Evolutionary conservation across 2,113 vertebrate species (phyloP).

Genomic region (Apteryx owenii): DNA sequence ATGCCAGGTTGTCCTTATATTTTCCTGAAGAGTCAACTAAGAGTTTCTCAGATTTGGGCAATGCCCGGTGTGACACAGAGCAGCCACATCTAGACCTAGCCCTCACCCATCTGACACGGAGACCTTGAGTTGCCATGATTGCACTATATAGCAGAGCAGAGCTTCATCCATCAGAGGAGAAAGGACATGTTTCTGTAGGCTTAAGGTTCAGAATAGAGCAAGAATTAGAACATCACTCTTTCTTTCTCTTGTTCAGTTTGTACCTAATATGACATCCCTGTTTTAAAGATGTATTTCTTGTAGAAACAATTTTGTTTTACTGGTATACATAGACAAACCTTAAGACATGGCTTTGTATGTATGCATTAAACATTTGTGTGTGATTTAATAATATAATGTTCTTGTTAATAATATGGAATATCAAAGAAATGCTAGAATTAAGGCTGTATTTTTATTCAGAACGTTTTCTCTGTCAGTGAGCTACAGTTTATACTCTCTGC

Average conservation of each 20-base stretch:
- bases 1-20: neutral
- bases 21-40: neutral
- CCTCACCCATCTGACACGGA: neutral
- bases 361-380: too few species aligned
- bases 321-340: neutral
- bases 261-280: accelerated
- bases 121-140: neutral
- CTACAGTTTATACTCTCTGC: neutral
- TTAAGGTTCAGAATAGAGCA: neutral
- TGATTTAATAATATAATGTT: neutral
- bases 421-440: neutral
- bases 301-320: neutral
- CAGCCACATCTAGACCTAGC: neutral
- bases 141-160: neutral
- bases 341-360: neutral
- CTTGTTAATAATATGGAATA: neutral
- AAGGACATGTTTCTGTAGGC: neutral
- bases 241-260: neutral
- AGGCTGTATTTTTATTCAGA: neutral
- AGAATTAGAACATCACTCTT: neutral
- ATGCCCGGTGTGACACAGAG: accelerated
- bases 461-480: neutral
- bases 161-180: neutral
- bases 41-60: neutral
- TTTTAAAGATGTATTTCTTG: neutral